Percentiles rank a stretch among this genome's conserved stretches.
Conservation (phyloP, 2,113 vertebrate genomes). For the human (Homo sapiens) region GRCh38 chr6:110054501-110055000, state of each 20-base stretch:
- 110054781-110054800: background rate
- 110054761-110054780: accelerated
- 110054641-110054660: background rate
- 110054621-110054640: background rate
- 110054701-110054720: background rate
- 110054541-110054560: too few relatives aligned
- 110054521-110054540: too few relatives aligned
- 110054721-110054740: background rate
- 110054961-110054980: background rate
- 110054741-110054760: too few relatives aligned
- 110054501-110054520: too few relatives aligned
- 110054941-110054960: background rate
- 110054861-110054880: background rate
- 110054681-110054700: background rate
- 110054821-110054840: background rate
- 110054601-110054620: too few relatives aligned
- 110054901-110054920: background rate
- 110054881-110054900: background rate
- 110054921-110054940: too few relatives aligned
- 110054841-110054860: background rate
- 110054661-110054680: background rate
- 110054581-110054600: too few relatives aligned
- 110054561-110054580: too few relatives aligned
- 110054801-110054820: too few relatives aligned
- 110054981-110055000: background rate